Evolutionary conservation across 2,888 invertebrate species (phyloP), one percentile per base, ranked within the genome.

Genomic region (Tanypteryx hageni): DNA sequence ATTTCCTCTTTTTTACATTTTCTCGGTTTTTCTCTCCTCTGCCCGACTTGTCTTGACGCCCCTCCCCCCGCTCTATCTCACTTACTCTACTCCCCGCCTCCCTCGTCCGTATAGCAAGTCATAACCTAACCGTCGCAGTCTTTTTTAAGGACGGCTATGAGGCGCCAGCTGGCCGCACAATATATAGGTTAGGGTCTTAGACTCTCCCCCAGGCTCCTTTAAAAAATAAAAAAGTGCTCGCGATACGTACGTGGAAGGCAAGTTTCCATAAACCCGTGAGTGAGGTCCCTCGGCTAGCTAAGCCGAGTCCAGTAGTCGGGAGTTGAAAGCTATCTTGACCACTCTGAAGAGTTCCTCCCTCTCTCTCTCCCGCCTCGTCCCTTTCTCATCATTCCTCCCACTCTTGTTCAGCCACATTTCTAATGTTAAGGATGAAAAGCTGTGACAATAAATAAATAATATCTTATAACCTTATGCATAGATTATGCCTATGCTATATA

Each of bases 171-270:
- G 89, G 89, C 64, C 13, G 64, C 64, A 44, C 64, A n/a, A n/a
- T 89, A 89, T 89, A 89, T 89, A 89, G 89, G 89, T 89, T 68
- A 27, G 64, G 86, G 89, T 68, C 68, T 68, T 44, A 89, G 89
- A 64, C 64, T 68, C 89, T 89, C 68, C 89, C 31, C 89, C 64
- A 56, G 61, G 59, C 61, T 64, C 9, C 27, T 16, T 27, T 16
- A 31, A 27, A n/a, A 44, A 68, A 89, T 64, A 64, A 64, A 68
- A 27, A 89, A 68, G 64, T 56, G 31, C 18, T 16, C 11, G 89
- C 64, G 44, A 44, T 64, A 18, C 86, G 14, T 14, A 22, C 89
- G 61, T 16, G 18, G 89, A 64, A 64, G 64, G 89, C 89, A 89
- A 68, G 89, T 89, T 89, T 89, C 89, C 89, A 89, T 89, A 89